Evolutionary conservation across 2,797 vertebrate species (phyloP), one percentile per base, ranked within the genome.

Genomic region (Menidia menidia): DNA sequence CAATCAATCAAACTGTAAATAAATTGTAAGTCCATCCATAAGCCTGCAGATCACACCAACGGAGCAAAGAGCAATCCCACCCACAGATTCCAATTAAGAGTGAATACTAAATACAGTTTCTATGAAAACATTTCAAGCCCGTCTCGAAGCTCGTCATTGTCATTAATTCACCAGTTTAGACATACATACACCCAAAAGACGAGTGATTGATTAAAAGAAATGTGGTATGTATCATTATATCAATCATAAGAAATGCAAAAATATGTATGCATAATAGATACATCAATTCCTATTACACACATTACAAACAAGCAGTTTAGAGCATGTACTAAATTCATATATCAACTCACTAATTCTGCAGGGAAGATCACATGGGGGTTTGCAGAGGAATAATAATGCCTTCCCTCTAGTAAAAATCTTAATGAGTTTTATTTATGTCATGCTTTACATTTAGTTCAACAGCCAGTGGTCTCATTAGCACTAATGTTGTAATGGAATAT

Each of bases 391-490:
- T 35, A 55, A 54, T 52, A 53, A 48, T 45, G 57, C 42, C 42
- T 68, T 64, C 14, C 50, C 41, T 77, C 75, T 67, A 35, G 56
- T 86, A 85, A 89, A 84, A 75, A 90, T 85, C 78, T 58, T 84
- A 90, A 90, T 88, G 78, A 87, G 75, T 73, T 81, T 58, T 87
- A 84, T 90, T 87, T 83, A 82, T 83, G 81, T 73, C 71, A 69
- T 81, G 85, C 73, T 69, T 68, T 73, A 82, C 78, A 84, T 62
- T 84, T 77, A 66, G 71, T 77, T 71, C 78, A 87, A 87, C 75
- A 88, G 85, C 73, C 79, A 68, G 71, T 68, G 82, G 78, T 78
- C 82, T 92, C 88, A 90, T 92, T 92, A 92, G 85, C 62, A 69
- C 65, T 80, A 79, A 89, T 84, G 86, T 59, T 64, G 75, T 53